A percentile compares a stretch with the other conserved stretches of the same genome.
Conservation (phyloP, 2,797 vertebrate species). For the Synanceia verrucosa region DNA sequence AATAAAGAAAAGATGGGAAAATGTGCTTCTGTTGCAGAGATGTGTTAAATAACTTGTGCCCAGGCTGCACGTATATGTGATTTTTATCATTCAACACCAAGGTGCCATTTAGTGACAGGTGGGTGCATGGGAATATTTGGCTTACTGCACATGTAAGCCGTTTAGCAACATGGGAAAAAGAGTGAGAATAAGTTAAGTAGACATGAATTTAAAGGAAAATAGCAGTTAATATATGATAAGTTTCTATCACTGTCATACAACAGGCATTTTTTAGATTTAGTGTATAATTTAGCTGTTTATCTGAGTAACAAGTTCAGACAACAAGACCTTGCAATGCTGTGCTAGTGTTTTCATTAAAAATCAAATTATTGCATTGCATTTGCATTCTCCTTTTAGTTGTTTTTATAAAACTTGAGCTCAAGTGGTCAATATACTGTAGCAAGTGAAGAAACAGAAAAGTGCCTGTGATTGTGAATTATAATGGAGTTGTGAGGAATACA, state of each 20-base stretch:
- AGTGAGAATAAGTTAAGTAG: not conserved
- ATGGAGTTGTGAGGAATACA: not conserved
- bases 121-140: conserved; percentile 29
- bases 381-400: too few species aligned
- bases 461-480: not conserved
- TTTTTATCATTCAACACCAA: conserved; percentile 39
- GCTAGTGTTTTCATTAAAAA: not conserved
- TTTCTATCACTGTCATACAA: not conserved
- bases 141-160: conserved; percentile 3
- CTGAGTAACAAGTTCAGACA: not conserved
- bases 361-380: too few species aligned
- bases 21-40: conserved; percentile 14
- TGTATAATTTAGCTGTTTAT: not conserved
- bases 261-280: not conserved
- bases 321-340: not conserved
- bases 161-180: conserved; percentile 6
- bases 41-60: conserved; percentile 47
- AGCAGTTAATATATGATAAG: not conserved
- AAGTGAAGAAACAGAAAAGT: not conserved
- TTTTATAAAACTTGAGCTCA: not conserved
- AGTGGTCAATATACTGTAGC: not conserved
- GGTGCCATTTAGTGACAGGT: conserved; percentile 27
- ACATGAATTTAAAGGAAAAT: conserved; percentile 1
- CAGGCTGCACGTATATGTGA: conserved; percentile 49
- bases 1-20: not conserved